phyloP scores from a whole-genome alignment of 2,797 vertebrate genomes.

The Propithecus deckenii region DNA sequence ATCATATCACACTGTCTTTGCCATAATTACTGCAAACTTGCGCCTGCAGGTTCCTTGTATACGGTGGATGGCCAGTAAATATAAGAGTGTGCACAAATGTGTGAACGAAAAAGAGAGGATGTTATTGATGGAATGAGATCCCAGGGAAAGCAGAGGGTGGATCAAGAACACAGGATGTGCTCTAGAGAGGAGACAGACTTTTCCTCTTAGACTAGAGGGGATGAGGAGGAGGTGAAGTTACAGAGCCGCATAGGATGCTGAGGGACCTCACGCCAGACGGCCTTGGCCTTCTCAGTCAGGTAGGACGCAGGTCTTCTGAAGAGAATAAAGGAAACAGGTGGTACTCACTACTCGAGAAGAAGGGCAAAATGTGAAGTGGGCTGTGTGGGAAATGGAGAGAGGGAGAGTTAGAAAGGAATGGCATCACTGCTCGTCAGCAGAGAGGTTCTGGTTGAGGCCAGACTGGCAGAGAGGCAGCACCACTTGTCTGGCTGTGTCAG shows the following conservation, averaged over 20 bases:
- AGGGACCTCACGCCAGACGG: background rate
- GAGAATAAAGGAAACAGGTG: background rate
- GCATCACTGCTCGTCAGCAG: background rate
- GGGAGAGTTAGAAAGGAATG: background rate
- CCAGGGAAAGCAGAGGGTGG: too few relatives aligned
- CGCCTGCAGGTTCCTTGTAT: too few relatives aligned
- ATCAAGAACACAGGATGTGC: too few relatives aligned
- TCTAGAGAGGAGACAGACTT: background rate
- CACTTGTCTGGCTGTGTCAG: background rate
- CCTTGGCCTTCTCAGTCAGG: background rate
- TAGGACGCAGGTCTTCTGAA: background rate
- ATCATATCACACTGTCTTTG: too few relatives aligned
- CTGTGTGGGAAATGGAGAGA: background rate
- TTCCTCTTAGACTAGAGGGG: background rate
- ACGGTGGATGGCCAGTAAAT: too few relatives aligned
- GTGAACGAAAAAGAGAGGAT: too few relatives aligned
- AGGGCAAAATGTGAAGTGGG: background rate
- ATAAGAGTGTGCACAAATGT: too few relatives aligned
- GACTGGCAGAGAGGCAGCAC: background rate
- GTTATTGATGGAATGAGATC: too few relatives aligned
- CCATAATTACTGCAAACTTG: too few relatives aligned
- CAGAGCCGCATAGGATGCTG: background rate
- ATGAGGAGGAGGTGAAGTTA: background rate
- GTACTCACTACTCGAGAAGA: background rate
- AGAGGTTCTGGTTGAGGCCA: background rate